Evolutionary conservation across 1,140 invertebrate species (phyloP).

Genomic region (Musca vetustissima): DNA sequence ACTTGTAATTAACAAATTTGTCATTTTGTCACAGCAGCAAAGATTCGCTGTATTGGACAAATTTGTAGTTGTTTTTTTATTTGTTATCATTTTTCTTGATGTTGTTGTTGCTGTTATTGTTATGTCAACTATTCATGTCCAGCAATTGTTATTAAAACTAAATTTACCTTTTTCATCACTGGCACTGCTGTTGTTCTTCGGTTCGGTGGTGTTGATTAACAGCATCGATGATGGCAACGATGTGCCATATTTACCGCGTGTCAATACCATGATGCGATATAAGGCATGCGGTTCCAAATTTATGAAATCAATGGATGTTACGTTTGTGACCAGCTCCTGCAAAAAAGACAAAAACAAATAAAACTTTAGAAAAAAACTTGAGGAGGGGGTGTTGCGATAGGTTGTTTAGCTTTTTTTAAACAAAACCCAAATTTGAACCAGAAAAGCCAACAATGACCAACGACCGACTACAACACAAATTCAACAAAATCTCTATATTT

Average conservation of each 20-base stretch:
- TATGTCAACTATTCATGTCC: not conserved
- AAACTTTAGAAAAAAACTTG: not conserved
- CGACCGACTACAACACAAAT: too few species aligned
- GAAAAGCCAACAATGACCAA: not conserved
- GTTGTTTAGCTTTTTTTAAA: too few species aligned
- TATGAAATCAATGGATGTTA: slow-evolving; percentile 63
- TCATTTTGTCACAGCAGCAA: not conserved
- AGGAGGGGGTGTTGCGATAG: not conserved
- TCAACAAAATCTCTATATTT: not conserved
- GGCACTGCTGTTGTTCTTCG: slow-evolving; percentile 11
- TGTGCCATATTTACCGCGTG: slow-evolving; percentile 70
- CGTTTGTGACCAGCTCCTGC: slow-evolving; percentile 69
- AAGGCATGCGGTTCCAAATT: slow-evolving; percentile 65
- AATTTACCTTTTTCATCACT: slow-evolving; percentile 27
- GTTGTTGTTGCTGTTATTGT: not conserved
- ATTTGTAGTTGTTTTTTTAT: not conserved
- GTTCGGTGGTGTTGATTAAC: slow-evolving; percentile 67
- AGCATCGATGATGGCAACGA: slow-evolving; percentile 78
- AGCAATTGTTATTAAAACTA: slow-evolving; percentile 12
- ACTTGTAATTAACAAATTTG: slow-evolving; percentile 19
- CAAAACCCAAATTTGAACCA: too few species aligned
- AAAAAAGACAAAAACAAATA: not conserved
- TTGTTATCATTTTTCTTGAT: too few species aligned
- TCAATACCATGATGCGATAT: slow-evolving; percentile 78
- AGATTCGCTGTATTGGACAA: not conserved